phyloP scores from a whole-genome alignment of 2,113 vertebrate genomes.

The Mastomys natalensis region DNA sequence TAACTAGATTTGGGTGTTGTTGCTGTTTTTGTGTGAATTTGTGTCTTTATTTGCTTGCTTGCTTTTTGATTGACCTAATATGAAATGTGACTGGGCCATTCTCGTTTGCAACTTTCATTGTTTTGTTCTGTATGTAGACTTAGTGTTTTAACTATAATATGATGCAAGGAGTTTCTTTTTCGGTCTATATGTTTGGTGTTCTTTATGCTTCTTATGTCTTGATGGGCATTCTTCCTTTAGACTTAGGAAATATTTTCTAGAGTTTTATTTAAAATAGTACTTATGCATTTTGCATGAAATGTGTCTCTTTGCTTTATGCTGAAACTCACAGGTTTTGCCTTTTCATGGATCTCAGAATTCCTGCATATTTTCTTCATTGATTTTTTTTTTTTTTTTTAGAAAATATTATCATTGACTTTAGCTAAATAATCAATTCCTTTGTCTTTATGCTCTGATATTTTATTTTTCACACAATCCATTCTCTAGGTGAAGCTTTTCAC shows the following conservation, averaged over 20 bases:
- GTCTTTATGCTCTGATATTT: background rate
- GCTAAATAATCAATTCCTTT: too few species aligned
- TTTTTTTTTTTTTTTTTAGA: background rate
- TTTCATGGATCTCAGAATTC: background rate
- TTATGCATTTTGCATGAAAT: background rate
- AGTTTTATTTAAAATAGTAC: background rate
- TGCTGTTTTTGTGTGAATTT: background rate
- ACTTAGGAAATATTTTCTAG: background rate
- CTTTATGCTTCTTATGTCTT: background rate
- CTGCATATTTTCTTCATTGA: background rate
- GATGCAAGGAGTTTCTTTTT: background rate
- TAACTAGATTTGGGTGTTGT: background rate
- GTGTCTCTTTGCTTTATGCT: background rate
- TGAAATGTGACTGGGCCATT: background rate
- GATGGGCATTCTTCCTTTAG: background rate
- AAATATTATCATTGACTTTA: background rate
- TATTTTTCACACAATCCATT: background rate
- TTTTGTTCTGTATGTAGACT: background rate
- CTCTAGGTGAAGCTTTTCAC: background rate
- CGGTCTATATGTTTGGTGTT: background rate
- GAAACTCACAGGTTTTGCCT: background rate
- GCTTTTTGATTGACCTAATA: background rate
- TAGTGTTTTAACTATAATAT: background rate
- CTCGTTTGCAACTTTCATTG: background rate
- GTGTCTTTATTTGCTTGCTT: background rate